Base-by-base conservation (phyloP, 2,888 invertebrate species). In the Phymatocera aterrima region DNA sequence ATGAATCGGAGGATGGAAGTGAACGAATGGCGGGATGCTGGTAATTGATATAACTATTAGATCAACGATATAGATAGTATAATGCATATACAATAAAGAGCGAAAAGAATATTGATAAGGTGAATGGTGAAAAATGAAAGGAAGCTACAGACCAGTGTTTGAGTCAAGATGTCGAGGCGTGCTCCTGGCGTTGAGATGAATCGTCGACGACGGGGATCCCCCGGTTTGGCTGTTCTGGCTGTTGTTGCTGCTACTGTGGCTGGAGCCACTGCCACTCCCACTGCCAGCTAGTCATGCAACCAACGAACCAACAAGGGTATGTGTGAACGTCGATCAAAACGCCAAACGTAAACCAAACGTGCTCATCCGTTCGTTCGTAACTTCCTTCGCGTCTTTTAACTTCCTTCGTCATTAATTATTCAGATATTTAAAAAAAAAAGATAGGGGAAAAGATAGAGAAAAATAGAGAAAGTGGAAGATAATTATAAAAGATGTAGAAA, bases 181-280 rank as follows among this genome's bases (percentile, higher is more conserved):
- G 82, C 79, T 81, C 80, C 78, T 81, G 83, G 68, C 80, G 83
- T 81, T 80, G 83, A 78, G 68, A 51, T 78, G 72, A 31, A 68
- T 74, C 74, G 84, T 83, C 10, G 86, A 83, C 57, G 85, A 82
- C 10, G 86, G 85, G 54, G 85, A 87, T 28, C 85, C 84, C 64
- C 89, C 88, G 48, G 87, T 85, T 80, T 90, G 90, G 85, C 89
- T 90, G 87, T 89, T 90, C 79, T 90, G 89, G 87, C 90, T 90
- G 88, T 85, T 88, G 85, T 82, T 88, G 86, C 89, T 89, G 85
- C 88, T 87, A 84, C 88, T 87, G 80, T 85, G 84, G 85, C 87
- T 86, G 83, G 83, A 84, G 79, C 85, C 85, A 84, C 82, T 83
- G 82, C 87, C 85, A 83, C 83, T 83, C 80, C 84, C 85, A 82